Evolutionary conservation across 2,113 vertebrate species (phyloP), one percentile per base, ranked within the genome.

Genomic region (Turnix velox): DNA sequence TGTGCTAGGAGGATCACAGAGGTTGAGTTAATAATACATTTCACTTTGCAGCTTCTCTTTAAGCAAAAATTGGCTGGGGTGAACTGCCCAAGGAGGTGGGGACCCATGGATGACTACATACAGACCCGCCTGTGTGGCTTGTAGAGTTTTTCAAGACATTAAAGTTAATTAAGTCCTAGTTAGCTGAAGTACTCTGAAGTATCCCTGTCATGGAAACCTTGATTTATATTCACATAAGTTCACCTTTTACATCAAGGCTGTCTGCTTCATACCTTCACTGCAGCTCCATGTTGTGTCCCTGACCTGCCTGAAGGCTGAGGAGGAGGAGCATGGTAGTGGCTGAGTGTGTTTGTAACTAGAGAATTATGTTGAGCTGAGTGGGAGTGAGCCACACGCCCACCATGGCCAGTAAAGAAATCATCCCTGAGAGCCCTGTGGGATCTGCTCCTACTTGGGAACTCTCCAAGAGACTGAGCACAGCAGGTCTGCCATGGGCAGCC

Each of bases 111-210:
- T 58, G 84, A 85, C 91, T 84, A 69, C 67, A n/a, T 31, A 28
- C 30, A 63, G 66, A 73, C 58, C 72, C 28, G 19, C 74, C 62
- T 7, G 2, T 19, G 43, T 30, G 54, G 76, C 59, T 59, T 40
- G 42, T 62, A 22, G 68, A 62, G 27, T 62, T 89, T 61, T 58
- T 55, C 37, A 10, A 17, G 74, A 52, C n/a, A 24, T 30, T 74
- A 52, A 63, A 72, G 67, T 55, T 94, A 92, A 88, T 90, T 77
- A 92, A 87, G 58, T 68, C 33, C 69, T 84, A 88, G 93, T 92
- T 94, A 88, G 63, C 43, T 57, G n/a, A 91, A 91, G 76, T 52
- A 49, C 77, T 90, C 83, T 88, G 30, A 65, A 76, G 66, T 45
- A 55, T 42, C 22, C 48, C 43, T 94, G 49, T 76, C 73, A 87